These are phyloP conservation scores for Leptinotarsa texana DNA, from an alignment of 1,140 invertebrate species.

Conservation along the genomic window DNA sequence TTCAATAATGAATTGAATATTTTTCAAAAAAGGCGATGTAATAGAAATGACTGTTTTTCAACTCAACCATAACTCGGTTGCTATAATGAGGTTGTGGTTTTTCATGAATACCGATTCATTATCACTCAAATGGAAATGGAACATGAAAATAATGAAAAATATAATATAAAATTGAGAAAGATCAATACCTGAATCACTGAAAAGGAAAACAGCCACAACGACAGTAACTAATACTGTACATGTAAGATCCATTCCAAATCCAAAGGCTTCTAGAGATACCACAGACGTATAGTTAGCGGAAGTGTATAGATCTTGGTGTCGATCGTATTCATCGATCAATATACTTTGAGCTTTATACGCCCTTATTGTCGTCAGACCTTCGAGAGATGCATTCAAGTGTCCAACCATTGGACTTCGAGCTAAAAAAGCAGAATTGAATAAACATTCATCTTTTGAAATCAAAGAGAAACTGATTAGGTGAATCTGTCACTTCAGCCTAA, in stretches of 20 bases:
- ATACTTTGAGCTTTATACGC: conserved; percentile 78
- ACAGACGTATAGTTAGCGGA: conserved; percentile 66
- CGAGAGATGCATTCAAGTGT: conserved; percentile 58
- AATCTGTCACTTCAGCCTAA: not conserved
- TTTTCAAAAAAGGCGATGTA: no score
- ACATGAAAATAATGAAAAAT: no score
- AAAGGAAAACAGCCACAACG: conserved; percentile 71
- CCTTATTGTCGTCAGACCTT: conserved; percentile 64
- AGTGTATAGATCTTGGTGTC: conserved; percentile 73
- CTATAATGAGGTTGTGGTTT: no score
- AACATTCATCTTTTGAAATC: not conserved
- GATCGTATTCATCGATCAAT: conserved; percentile 79
- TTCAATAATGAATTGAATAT: no score
- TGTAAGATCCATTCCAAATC: conserved; percentile 76
- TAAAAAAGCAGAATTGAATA: conserved; percentile 62
- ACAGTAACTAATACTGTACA: conserved; percentile 74
- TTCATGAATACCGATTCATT: no score
- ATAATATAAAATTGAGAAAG: no score
- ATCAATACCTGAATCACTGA: conserved; percentile 59
- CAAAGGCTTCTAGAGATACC: conserved; percentile 71
- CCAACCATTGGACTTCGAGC: conserved; percentile 60
- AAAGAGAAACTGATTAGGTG: not conserved
- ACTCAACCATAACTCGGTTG: no score
- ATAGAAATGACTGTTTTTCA: no score
- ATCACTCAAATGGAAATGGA: no score